Conservation (phyloP, 1,140 invertebrate genomes). For the Platorchestia sp. region DNA sequence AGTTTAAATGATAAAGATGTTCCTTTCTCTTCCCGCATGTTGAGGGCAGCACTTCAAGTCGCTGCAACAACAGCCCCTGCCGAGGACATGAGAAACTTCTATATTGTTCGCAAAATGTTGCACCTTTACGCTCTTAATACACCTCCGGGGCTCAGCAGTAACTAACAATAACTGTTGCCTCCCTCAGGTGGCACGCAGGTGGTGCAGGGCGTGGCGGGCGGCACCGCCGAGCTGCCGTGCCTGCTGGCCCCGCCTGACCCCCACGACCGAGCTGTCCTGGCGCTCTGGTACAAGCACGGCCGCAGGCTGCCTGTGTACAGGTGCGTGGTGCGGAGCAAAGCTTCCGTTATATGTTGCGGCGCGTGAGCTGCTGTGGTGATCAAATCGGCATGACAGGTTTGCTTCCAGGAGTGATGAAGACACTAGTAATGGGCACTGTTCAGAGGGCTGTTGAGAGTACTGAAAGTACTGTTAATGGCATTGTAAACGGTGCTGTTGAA, state of each 20-base stretch:
- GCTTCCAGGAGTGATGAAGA: no score
- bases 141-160: background rate
- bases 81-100: no score
- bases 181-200: constrained; percentile 40
- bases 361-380: no score
- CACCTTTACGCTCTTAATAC: background rate
- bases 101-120: no score
- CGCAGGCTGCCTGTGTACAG: constrained; percentile 88
- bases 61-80: background rate
- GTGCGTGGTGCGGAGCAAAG: constrained; percentile 71
- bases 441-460: no score
- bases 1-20: no score
- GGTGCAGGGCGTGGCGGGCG: constrained; percentile 84
- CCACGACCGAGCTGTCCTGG: constrained; percentile 88
- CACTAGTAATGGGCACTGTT: no score
- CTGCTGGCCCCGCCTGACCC: constrained; percentile 81
- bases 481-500: no score
- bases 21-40: no score
- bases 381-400: no score
- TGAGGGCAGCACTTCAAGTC: background rate
- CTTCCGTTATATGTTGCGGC: no score
- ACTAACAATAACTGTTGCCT: background rate
- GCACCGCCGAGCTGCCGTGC: constrained; percentile 84
- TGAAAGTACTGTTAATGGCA: no score
- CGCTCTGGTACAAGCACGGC: constrained; percentile 88